These are phyloP conservation scores for Toxotes lorentzi DNA, from an alignment of 2,797 vertebrate species.

Conservation along the genomic window DNA sequence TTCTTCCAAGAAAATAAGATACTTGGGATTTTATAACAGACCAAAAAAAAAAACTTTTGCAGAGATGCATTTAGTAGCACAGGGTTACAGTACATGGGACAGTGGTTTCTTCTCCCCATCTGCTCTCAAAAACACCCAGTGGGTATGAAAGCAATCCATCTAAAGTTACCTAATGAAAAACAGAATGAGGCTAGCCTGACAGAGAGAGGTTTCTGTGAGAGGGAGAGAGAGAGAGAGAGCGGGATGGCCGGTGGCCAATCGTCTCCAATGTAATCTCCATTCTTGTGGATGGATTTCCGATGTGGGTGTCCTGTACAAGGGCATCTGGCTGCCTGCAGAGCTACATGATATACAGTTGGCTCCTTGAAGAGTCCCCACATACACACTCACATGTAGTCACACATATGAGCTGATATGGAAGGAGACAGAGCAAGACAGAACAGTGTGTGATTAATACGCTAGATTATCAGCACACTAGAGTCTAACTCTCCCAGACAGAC, in stretches of 20 bases:
- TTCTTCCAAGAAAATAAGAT: neutral
- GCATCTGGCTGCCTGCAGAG: constrained; percentile 76
- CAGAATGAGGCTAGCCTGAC: constrained; percentile 57
- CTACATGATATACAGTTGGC: constrained; percentile 72
- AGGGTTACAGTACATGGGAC: constrained; percentile 23
- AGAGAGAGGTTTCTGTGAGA: constrained; percentile 50
- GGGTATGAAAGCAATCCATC: constrained; percentile 67
- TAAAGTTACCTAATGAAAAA: constrained; percentile 73
- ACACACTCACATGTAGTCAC: constrained; percentile 36
- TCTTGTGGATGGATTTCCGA: constrained; percentile 78
- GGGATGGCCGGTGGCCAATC: constrained; percentile 69
- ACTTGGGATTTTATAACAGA: neutral
- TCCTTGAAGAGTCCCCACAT: constrained; percentile 55
- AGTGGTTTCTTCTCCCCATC: constrained; percentile 27
- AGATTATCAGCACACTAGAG: constrained; percentile 38
- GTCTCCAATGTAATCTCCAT: constrained; percentile 78
- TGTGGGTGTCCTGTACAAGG: constrained; percentile 81
- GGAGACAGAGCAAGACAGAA: constrained; percentile 32
- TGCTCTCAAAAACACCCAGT: constrained; percentile 49
- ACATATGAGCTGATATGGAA: constrained; percentile 35
- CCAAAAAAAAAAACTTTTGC: neutral
- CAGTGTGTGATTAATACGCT: constrained; percentile 39
- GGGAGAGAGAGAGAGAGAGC: constrained; percentile 44
- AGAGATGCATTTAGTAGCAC: constrained; percentile 10
- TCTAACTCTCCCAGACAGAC: constrained; percentile 30